Evolutionary conservation across 2,113 vertebrate genomes (phyloP).

Genomic region (Hoplias malabaricus): DNA sequence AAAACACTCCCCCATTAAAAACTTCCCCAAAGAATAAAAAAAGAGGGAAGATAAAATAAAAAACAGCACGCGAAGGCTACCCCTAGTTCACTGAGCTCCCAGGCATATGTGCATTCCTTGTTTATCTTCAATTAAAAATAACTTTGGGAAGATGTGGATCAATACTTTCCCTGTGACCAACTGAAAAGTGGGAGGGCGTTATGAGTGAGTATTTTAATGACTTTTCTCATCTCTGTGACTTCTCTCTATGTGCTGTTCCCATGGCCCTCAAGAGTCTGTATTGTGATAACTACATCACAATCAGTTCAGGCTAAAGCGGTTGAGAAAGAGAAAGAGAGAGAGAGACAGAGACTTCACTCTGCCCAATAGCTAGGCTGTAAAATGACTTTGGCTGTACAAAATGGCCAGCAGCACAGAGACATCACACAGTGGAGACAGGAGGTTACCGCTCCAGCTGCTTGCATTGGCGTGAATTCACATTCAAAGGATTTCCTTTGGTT

Average conservation of each 20-base stretch:
- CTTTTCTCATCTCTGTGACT: constrained; percentile 67
- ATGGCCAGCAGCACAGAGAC: constrained; percentile 28
- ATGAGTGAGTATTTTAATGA: constrained; percentile 70
- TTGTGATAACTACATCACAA: constrained; percentile 43
- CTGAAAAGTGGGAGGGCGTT: constrained; percentile 49
- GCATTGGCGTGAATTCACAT: constrained; percentile 64
- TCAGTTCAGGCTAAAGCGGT: constrained; percentile 3
- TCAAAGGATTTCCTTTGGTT: constrained; percentile 73
- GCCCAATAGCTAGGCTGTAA: constrained; percentile 18
- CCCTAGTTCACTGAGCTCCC: constrained; percentile 61
- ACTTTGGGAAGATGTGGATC: constrained; percentile 77
- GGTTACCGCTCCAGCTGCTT: constrained; percentile 67
- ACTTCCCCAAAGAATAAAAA: constrained; percentile 60
- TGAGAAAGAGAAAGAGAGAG: background rate
- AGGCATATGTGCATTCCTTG: constrained; percentile 68
- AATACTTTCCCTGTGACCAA: constrained; percentile 70
- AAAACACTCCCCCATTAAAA: constrained; percentile 32
- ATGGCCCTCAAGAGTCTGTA: constrained; percentile 64
- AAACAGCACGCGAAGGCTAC: constrained; percentile 56
- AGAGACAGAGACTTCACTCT: constrained; percentile 11
- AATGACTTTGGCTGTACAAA: constrained; percentile 13
- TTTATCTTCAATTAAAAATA: constrained; percentile 80
- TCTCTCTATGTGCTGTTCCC: constrained; percentile 67
- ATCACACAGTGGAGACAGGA: constrained; percentile 44
- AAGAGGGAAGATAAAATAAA: constrained; percentile 30